A percentile compares a stretch with the other conserved stretches of the same genome.
These are phyloP conservation scores for Lytechinus variegatus DNA, from an alignment of 35 echinoderm and acorn worm genomes.

Conservation along the genomic window DNA sequence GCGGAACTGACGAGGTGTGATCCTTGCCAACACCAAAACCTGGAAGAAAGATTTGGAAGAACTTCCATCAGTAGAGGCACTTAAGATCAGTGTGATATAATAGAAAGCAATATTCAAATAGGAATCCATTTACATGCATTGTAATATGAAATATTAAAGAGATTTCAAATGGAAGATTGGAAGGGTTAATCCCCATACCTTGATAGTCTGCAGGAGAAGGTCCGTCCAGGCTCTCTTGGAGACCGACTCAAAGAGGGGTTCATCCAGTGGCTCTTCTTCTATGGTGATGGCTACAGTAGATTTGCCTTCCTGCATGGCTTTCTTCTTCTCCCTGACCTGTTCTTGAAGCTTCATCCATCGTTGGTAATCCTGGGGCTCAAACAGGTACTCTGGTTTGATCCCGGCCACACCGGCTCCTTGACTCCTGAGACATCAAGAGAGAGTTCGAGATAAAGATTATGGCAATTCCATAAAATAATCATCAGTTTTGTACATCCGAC, in stretches of 20 bases:
- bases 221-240: conserved; percentile 98
- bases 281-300: conserved; percentile 60
- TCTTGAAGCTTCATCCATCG: conserved; percentile 85
- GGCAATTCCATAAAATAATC: no score
- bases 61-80: background rate
- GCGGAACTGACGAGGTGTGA: conserved; percentile 82
- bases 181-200: conserved; percentile 42
- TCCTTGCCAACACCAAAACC: conserved; percentile 78
- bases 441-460: background rate
- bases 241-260: conserved; percentile 91
- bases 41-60: conserved; percentile 1
- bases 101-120: no score
- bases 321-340: conserved; percentile 73
- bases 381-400: conserved; percentile 95
- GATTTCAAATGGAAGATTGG: no score
- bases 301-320: conserved; percentile 56
- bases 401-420: conserved; percentile 90
- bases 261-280: conserved; percentile 71
- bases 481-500: no score
- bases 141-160: no score
- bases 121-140: no score
- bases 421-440: conserved; percentile 57
- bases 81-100: no score
- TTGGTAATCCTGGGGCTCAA: conserved; percentile 93
- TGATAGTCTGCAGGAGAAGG: conserved; percentile 88